Evolutionary conservation across 2,888 invertebrate genomes (phyloP), one percentile per base, ranked within the genome.

Genomic region (Meta bourneti): DNA sequence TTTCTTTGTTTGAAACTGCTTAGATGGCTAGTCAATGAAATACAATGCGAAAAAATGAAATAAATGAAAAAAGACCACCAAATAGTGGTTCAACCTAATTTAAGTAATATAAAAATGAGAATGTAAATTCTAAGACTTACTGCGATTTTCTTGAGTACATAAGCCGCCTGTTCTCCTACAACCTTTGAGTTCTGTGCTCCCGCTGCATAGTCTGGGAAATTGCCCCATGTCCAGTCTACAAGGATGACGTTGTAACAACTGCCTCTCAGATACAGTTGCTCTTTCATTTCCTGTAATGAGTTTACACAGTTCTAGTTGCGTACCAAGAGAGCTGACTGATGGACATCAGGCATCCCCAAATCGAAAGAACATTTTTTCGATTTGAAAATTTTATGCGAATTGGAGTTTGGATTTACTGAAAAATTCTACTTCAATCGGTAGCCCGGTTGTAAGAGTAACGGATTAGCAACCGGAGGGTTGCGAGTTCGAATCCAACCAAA

Each of bases 191-290:
- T 74, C 0, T 6, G 8, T 7, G 75, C n/a, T 34, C 74, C 74
- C 6, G 20, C 51, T 13, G 16, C 7, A 49, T 69, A 69, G 48
- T 78, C 86, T 48, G 51, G 69, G 0, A 77, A 77, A 49, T 86
- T 86, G n/a, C 86, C 86, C 86, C 86, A 86, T 7, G 86, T 69
- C 86, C 86, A 86, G 48, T 86, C 86, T n/a, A 86, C 69, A 7
- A 86, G 71, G 9, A 86, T 86, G 11, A 86, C 78, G 16, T 86
- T 86, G 34, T 86, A 86, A 16, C 61, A 61, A 48, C 16, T 7
- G 2, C 19, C 52, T 54, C 77, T 51, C 34, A 48, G 34, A 7
- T 49, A 34, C n/a, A 85, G 49, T 34, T 85, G 75, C n/a, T 85
- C 77, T 75, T 77, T 75, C 61, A 75, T 54, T 48, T 85, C 85